Conservation (phyloP, 2,113 vertebrate genomes). For the Neogale vison region DNA sequence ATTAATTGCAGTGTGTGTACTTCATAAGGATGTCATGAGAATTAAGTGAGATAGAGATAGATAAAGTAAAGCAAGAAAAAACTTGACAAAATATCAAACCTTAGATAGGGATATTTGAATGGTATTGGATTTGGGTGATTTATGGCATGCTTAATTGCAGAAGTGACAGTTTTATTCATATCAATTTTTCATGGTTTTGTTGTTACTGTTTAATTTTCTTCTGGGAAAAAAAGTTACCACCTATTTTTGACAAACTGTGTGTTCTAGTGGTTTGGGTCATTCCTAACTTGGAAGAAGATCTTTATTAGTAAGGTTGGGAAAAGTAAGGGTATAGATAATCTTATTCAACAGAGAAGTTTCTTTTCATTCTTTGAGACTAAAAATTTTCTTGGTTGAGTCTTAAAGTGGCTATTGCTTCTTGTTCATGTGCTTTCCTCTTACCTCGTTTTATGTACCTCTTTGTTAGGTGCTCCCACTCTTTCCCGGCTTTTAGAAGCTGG, state of each 20-base stretch:
- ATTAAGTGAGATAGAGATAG: background rate
- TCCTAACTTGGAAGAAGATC: conserved; percentile 22
- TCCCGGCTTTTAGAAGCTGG: conserved; percentile 98
- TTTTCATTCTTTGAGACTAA: conserved; percentile 64
- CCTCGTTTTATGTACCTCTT: conserved; percentile 83
- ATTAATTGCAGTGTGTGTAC: background rate
- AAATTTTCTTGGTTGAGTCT: conserved; percentile 70
- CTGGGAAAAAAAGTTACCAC: background rate
- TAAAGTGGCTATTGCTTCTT: conserved; percentile 81
- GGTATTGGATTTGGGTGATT: conserved; percentile 4
- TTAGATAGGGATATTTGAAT: conserved; percentile 25
- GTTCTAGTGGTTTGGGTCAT: conserved; percentile 32
- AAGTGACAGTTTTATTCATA: background rate
- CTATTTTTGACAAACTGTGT: conserved; percentile 1
- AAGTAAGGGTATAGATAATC: background rate
- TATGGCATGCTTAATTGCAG: background rate
- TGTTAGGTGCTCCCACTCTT: conserved; percentile 96
- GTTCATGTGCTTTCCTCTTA: conserved; percentile 78
- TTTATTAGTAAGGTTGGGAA: background rate
- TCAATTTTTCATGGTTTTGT: background rate
- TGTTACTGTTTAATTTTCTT: conserved; percentile 9
- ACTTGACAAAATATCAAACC: background rate
- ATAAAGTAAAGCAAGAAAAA: conserved; percentile 32
- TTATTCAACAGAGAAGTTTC: conserved; percentile 37
- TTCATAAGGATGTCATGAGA: conserved; percentile 3